Evolutionary conservation across 2,888 invertebrate species (phyloP).

Genomic region (Mystacides longicornis): DNA sequence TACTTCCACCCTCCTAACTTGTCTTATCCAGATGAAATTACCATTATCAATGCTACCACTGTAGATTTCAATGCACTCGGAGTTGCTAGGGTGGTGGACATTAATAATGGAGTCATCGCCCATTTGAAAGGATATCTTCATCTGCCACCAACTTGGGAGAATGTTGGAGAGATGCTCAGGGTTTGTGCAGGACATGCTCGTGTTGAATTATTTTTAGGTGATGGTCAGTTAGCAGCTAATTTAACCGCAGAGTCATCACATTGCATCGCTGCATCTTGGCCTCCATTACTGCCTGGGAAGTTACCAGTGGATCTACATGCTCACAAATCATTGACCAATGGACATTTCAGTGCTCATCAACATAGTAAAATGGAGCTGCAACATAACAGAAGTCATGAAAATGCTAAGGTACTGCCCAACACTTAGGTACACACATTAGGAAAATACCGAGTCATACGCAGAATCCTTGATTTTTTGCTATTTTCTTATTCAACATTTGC

Average conservation of each 20-base stretch:
- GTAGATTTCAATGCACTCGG: constrained; percentile 71
- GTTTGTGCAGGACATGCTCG: constrained; percentile 74
- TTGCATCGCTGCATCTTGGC: constrained; percentile 64
- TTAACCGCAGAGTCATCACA: constrained; percentile 61
- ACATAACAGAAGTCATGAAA: constrained; percentile 66
- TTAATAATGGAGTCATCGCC: constrained; percentile 62
- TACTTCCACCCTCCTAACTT: constrained; percentile 84
- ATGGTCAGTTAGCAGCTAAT: constrained; percentile 51
- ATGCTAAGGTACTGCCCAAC: constrained; percentile 63
- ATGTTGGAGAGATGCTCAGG: constrained; percentile 58
- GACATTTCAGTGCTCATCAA: constrained; percentile 56
- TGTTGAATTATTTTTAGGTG: constrained; percentile 56
- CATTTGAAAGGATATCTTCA: constrained; percentile 75
- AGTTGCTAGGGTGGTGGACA: constrained; percentile 61
- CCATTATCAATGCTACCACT: constrained; percentile 78
- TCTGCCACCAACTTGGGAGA: constrained; percentile 67
- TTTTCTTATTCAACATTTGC: too few species aligned
- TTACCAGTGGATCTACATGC: constrained; percentile 62
- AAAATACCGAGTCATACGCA: too few species aligned
- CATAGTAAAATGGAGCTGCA: constrained; percentile 78
- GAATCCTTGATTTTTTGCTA: too few species aligned
- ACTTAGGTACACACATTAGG: too few species aligned
- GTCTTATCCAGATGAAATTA: constrained; percentile 81
- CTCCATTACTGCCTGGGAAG: constrained; percentile 54
- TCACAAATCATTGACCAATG: constrained; percentile 50